A percentile compares a stretch with the other conserved stretches of the same genome.
Evolutionary conservation across 2,888 invertebrate genomes (phyloP).

Genomic region (Sarcophaga subvicina): DNA sequence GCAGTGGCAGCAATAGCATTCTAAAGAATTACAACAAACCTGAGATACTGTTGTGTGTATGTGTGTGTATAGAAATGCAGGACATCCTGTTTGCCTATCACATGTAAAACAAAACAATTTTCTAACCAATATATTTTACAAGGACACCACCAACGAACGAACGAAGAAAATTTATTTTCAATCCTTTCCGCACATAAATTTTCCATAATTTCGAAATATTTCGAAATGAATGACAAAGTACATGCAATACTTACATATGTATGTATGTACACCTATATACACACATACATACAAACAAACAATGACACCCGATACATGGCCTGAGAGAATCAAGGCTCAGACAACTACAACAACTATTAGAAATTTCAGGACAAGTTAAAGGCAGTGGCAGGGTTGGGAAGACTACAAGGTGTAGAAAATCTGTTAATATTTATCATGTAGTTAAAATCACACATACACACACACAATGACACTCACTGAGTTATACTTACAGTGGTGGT

Average conservation of each 20-base stretch:
- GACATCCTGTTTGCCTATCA: conserved; percentile 61
- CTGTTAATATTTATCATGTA: conserved; percentile 46
- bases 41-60: not conserved
- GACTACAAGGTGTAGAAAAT: conserved; percentile 23
- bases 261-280: not conserved
- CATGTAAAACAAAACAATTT: conserved; percentile 75
- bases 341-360: not conserved
- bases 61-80: conserved; percentile 13
- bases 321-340: not conserved
- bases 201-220: conserved; percentile 70
- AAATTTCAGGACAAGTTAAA: not conserved
- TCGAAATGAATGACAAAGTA: conserved; percentile 48
- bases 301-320: not conserved
- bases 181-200: conserved; percentile 80
- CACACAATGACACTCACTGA: not conserved
- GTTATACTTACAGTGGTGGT: too few species aligned
- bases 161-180: conserved; percentile 78
- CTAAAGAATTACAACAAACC: not conserved
- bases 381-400: not conserved
- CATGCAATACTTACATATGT: not conserved
- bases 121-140: conserved; percentile 79
- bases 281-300: not conserved
- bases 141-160: conserved; percentile 61
- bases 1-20: not conserved
- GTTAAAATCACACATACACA: conserved; percentile 6